Base-by-base conservation (phyloP, 2,888 invertebrate genomes). In the Orthosia gothica region DNA sequence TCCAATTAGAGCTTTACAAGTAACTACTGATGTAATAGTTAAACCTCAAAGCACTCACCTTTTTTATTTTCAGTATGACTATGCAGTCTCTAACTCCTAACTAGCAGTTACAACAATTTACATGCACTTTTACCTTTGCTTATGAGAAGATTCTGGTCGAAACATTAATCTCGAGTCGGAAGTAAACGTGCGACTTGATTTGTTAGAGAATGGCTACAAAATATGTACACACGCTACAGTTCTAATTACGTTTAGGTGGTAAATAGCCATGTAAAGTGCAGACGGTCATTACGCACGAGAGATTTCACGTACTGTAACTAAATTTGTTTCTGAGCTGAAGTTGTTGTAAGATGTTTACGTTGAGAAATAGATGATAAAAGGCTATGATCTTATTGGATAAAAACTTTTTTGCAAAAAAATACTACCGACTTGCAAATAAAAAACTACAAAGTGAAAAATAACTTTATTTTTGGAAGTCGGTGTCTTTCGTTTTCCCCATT, bases 121-220 rank as follows among this genome's bases (percentile, higher is more conserved):
- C 47, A 58, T 79, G 70, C 58, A 70, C 80, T 79, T 79, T 82
- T 79, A 73, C 54, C 59, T 15, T 63, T 62, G 12, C 50, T 69
- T 63, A 71, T 40, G 58, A 74, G 83, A 49, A 69, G 55, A 69
- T 58, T 81, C 45, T 65, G 57, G 55, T 32, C 45, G 62, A 66
- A 57, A 72, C 55, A 81, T 79, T 63, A 54, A 76, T 77, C 69
- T 76, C 40, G 47, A 66, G 59, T 64, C 64, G 67, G 83, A 82
- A 85, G 83, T 76, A 68, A 69, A 40, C 66, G 79, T 72, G 71
- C n/a, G 76, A 71, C 66, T 71, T 23, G 16, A 73, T 82, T 79
- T 69, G 55, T 61, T 57, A n/a, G 52, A 77, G 64, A 82, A 68
- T 68, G 64, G 63, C 52, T 68, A 52, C 13, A 58, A 68, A 52